Evolutionary conservation across 2,888 invertebrate genomes (phyloP).

Genomic region (Alcis repandata): DNA sequence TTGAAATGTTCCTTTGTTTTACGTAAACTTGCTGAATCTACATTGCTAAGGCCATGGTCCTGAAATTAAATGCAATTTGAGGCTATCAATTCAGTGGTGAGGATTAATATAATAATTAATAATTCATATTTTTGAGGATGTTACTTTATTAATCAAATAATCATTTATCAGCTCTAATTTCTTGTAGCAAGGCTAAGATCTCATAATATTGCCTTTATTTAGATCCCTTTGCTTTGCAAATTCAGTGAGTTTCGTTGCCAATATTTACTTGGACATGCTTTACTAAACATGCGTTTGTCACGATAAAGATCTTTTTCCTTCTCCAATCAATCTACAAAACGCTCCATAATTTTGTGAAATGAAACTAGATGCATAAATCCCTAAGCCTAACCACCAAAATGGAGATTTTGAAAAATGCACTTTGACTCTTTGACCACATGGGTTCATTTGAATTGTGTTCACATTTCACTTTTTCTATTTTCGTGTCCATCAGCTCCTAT

Average conservation of each 20-base stretch:
- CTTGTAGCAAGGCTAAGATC: neutral
- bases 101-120: no score
- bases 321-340: neutral
- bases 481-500: neutral
- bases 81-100: neutral
- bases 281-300: no score
- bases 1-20: slow-evolving; percentile 73
- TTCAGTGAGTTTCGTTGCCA: neutral
- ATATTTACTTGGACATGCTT: neutral
- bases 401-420: neutral
- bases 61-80: neutral
- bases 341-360: neutral
- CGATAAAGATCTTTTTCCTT: neutral
- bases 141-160: no score
- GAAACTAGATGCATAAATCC: neutral
- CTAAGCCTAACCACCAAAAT: neutral
- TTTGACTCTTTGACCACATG: no score
- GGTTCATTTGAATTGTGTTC: no score
- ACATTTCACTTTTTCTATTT: no score
- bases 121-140: neutral
- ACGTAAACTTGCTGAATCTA: slow-evolving; percentile 28
- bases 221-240: neutral
- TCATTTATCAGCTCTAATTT: no score
- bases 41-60: neutral
- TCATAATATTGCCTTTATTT: neutral